These are phyloP conservation scores for Kryptolebias ocellatus DNA, from an alignment of 2,797 vertebrate species.

Conservation along the genomic window DNA sequence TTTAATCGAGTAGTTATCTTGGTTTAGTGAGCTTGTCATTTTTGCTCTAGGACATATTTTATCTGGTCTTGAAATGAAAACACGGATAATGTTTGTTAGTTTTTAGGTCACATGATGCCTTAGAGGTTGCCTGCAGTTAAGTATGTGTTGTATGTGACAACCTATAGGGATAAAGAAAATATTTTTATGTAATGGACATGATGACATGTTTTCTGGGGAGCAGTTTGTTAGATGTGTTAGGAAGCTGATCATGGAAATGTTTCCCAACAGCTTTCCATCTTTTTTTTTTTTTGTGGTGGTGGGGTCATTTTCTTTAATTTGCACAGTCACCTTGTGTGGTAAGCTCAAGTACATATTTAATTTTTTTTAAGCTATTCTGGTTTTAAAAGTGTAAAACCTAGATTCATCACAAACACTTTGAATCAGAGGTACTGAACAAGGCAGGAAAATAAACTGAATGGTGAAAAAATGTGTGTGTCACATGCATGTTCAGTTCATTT, in stretches of 20 bases:
- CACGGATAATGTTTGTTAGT: constrained; percentile 53
- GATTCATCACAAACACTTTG: constrained; percentile 31
- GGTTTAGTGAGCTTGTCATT: constrained; percentile 54
- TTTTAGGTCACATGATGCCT: constrained; percentile 87
- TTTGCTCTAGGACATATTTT: constrained; percentile 53
- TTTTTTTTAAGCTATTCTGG: constrained; percentile 44
- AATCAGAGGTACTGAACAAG: constrained; percentile 58
- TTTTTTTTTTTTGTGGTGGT: constrained; percentile 27
- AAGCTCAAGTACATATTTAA: constrained; percentile 40
- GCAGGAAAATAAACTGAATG: constrained; percentile 80
- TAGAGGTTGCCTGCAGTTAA: constrained; percentile 81
- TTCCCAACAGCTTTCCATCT: constrained; percentile 47
- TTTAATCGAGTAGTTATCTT: constrained; percentile 66
- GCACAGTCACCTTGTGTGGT: constrained; percentile 71
- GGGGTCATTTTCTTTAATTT: constrained; percentile 43
- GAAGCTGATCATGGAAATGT: constrained; percentile 53
- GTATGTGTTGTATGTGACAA: constrained; percentile 74
- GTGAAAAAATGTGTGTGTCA: constrained; percentile 50
- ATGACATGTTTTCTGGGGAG: constrained; percentile 36
- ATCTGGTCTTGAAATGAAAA: constrained; percentile 51
- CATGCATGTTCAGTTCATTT: not conserved
- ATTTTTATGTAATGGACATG: constrained; percentile 53
- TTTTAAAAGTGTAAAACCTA: constrained; percentile 46
- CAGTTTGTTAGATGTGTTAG: constrained; percentile 33
- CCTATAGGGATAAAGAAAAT: constrained; percentile 39